phyloP scores from a whole-genome alignment of 2,113 vertebrate species.

The Apus apus region DNA sequence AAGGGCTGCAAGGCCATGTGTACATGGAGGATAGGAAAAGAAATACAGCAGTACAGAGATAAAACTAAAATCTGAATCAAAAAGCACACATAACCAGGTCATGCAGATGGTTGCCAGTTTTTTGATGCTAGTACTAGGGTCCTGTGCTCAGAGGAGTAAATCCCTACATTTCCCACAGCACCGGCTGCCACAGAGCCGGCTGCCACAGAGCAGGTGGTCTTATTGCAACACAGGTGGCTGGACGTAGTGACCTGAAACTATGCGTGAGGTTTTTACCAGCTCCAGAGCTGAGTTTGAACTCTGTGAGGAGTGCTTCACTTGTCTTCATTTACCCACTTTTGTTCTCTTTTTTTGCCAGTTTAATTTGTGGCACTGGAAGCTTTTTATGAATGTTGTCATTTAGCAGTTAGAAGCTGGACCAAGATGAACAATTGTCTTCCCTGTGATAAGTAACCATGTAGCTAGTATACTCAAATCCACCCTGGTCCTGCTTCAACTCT shows the following conservation, averaged over 20 bases:
- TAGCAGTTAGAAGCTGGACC: neutral
- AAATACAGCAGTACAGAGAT: neutral
- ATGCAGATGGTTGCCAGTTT: neutral
- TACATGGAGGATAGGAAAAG: neutral
- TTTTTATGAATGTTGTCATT: neutral
- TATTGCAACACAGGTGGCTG: accelerated
- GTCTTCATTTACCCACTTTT: accelerated
- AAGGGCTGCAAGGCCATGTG: accelerated
- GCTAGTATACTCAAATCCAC: neutral
- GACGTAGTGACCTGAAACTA: accelerated
- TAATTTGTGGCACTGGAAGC: neutral
- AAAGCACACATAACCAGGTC: accelerated
- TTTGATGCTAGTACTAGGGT: neutral
- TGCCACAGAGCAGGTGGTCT: neutral
- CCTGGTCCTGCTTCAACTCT: neutral
- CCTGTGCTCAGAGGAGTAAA: neutral
- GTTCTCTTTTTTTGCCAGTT: neutral
- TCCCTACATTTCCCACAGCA: accelerated
- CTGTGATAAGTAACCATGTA: accelerated
- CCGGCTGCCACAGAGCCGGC: accelerated
- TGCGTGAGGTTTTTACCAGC: accelerated
- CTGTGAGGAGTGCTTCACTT: accelerated
- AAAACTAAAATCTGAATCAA: neutral
- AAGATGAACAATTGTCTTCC: neutral
- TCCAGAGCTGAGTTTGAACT: neutral